Evolutionary conservation across 2,797 vertebrate genomes (phyloP).

Genomic region (Sebastes iracundus): DNA sequence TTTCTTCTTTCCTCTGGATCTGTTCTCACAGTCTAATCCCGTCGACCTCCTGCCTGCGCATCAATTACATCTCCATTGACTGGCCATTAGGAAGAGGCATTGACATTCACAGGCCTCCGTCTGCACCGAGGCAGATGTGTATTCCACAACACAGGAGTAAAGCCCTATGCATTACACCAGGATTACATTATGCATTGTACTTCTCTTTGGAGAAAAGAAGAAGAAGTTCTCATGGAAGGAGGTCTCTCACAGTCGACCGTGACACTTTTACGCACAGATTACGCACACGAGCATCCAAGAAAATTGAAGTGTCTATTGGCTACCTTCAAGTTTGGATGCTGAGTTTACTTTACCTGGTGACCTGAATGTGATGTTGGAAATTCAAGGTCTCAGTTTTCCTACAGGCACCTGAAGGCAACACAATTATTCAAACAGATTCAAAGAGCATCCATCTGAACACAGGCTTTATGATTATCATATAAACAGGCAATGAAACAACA

Average conservation of each 20-base stretch:
- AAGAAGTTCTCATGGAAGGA: background rate
- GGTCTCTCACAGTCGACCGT: background rate
- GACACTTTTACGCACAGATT: background rate
- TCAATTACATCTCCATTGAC: constrained; percentile 83
- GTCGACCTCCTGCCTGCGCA: constrained; percentile 80
- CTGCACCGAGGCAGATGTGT: constrained; percentile 80
- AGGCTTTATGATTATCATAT: too few species aligned
- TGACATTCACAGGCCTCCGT: constrained; percentile 83
- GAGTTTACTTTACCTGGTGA: background rate
- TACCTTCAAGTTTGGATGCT: background rate
- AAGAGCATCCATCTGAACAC: too few species aligned
- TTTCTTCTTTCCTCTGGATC: constrained; percentile 34
- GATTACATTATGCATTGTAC: constrained; percentile 57
- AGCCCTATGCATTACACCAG: constrained; percentile 31
- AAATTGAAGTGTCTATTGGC: background rate
- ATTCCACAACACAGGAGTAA: constrained; percentile 67
- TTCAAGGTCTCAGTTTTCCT: too few species aligned
- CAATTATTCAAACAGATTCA: too few species aligned
- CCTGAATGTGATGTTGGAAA: too few species aligned
- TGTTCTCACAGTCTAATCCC: constrained; percentile 77
- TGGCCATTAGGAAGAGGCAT: constrained; percentile 78
- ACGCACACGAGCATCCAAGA: background rate
- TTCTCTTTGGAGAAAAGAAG: background rate
- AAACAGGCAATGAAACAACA: too few species aligned
- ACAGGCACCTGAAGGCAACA: too few species aligned